These are phyloP conservation scores for Cherax destructor DNA, from an alignment of 1,140 invertebrate genomes.

Conservation along the genomic window DNA sequence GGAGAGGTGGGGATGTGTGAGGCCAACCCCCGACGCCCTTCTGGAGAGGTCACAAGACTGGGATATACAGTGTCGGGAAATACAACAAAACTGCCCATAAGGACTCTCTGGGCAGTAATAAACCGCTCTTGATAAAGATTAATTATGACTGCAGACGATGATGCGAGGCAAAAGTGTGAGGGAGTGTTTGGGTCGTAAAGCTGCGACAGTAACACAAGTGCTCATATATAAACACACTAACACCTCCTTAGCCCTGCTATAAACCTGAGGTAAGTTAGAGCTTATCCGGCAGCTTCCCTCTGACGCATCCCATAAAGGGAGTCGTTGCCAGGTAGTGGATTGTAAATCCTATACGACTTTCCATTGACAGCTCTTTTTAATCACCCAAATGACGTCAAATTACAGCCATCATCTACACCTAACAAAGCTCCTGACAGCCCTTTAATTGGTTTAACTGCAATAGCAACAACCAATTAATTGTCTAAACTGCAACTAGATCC, in stretches of 20 bases:
- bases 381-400: constrained; percentile 36
- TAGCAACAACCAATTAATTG: constrained; percentile 46
- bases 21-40: no score
- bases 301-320: not conserved
- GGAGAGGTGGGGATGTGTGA: no score
- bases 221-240: not conserved
- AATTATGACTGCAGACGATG: not conserved
- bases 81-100: not conserved
- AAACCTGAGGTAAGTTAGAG: not conserved
- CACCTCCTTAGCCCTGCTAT: not conserved
- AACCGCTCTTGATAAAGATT: not conserved
- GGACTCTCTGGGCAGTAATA: not conserved
- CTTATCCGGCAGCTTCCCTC: not conserved
- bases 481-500: constrained; percentile 44
- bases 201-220: not conserved
- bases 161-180: no score
- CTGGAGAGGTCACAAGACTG: not conserved
- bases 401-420: constrained; percentile 13
- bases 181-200: not conserved
- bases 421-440: constrained; percentile 42
- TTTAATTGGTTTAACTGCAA: constrained; percentile 52
- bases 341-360: constrained; percentile 7
- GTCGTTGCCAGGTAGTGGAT: constrained; percentile 31
- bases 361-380: constrained; percentile 37
- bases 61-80: not conserved